Evolutionary conservation across 2,888 invertebrate species (phyloP), one percentile per base, ranked within the genome.

Genomic region (Ochropacha duplaris): DNA sequence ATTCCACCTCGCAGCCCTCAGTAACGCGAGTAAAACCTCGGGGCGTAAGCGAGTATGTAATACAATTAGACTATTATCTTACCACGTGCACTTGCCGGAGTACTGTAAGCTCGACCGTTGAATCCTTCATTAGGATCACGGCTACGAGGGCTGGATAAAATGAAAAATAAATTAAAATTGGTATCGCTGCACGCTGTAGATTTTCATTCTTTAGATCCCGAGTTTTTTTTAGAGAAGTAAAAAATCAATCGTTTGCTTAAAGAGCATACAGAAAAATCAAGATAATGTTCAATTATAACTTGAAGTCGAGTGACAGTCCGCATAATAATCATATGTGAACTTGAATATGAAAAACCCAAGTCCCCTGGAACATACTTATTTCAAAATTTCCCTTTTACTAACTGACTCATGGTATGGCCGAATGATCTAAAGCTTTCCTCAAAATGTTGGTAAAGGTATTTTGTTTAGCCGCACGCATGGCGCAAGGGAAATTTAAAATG

Each of bases 41-140:
- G 9, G 28, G 9, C 28, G 24, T 24, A 2, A 5, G 24, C 3
- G 24, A 24, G 24, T 2, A 24, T n/a, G n/a, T n/a, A n/a, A n/a
- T n/a, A n/a, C n/a, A n/a, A n/a, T 24, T 24, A 24, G 24, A 24
- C 24, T 24, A 24, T 24, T 24, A 72, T 52, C 89, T 86, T 77
- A 93, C 93, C 86, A 93, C 92, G 65, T 93, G 92, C 39, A 93
- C 90, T 81, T 93, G 93, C 54, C 91, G 86, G 50, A 93, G 79
- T 54, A 83, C 81, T 54, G 93, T 93, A 50, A 90, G 71, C 60
- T 93, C 92, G 5, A 91, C 82, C 14, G 88, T 88, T 24, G 82
- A 80, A 66, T 92, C 92, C 71, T 92, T 92, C 84, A 87, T 91
- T 60, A 93, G 74, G 61, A 93, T 92, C 57, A 93, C 92, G 72